Base-by-base conservation (phyloP, 2,797 vertebrate species). In the Nannoperca obscura region DNA sequence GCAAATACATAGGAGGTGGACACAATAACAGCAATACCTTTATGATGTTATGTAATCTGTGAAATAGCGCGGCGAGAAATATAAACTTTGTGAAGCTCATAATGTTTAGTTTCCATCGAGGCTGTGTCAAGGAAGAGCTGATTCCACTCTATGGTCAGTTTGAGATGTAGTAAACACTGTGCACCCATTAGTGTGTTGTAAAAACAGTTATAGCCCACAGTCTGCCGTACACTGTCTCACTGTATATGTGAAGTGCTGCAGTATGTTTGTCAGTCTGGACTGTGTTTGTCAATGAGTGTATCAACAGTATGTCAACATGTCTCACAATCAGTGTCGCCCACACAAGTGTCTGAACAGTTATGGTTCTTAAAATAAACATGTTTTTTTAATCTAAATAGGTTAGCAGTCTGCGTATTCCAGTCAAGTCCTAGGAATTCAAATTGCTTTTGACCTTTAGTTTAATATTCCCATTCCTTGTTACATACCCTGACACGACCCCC, bases 241-340 rank as follows among this genome's bases (percentile, higher is more conserved):
- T 46, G 22, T 73, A 19, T 38, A 42, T 66, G 50, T 69, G 19
- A 69, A 60, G 50, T 59, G 46, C 70, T 36, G 75, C 74, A 27
- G 59, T 14, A 30, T 68, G 57, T 78, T 66, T 40, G 46, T 50
- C 27, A 53, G 36, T 40, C 30, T 22, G 47, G 27, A 44, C 58
- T 65, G 57, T 66, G 66, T 50, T 65, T 64, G 75, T 50, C 71
- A 80, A 55, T 11, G 44, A 64, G 70, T 63, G 62, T 54, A 70
- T 58, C 62, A 74, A 74, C 14, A 75, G 54, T 78, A 46, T 61
- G 66, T 76, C 63, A 73, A 64, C 63, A 42, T 53, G 44, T 81
- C 70, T 65, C 49, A 63, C 68, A 69, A 73, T 80, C 40, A 59
- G 36, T 42, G 49, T 83, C 68, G 73, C 34, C 36, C 75, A 78